A percentile compares a stretch with the other conserved stretches of the same genome.
Conservation (phyloP, 2,888 invertebrate species). For the Pollenia griseotomentosa region DNA sequence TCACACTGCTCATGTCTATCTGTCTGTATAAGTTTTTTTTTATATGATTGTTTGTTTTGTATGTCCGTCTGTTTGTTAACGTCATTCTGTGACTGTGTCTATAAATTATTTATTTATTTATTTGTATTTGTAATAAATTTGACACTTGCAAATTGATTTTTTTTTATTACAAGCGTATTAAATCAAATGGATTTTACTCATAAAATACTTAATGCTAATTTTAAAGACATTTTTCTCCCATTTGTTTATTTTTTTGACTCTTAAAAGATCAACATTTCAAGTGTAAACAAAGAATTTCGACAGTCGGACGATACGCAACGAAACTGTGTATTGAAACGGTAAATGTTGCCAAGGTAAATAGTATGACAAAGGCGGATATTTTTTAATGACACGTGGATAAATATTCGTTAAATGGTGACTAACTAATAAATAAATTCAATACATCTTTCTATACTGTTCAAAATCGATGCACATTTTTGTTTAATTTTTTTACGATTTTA, state of each 20-base stretch:
- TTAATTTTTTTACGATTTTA: neutral
- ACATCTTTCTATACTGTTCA: conserved; percentile 14
- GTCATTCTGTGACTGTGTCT: conserved; percentile 56
- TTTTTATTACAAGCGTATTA: conserved; percentile 62
- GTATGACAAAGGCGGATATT: conserved; percentile 62
- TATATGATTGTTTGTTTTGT: neutral
- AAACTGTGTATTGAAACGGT: conserved; percentile 25
- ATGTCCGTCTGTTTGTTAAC: conserved; percentile 57
- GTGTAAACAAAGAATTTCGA: conserved; percentile 61
- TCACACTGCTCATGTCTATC: conserved; percentile 61
- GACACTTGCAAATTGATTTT: conserved; percentile 72
- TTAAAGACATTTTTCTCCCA: conserved; percentile 27
- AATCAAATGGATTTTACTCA: conserved; percentile 65
- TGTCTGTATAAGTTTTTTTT: neutral
- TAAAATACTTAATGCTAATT: conserved; percentile 36
- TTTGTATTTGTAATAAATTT: conserved; percentile 69
- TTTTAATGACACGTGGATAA: conserved; percentile 65
- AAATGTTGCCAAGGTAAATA: conserved; percentile 67
- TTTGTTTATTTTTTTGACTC: conserved; percentile 28
- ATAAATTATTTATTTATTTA: conserved; percentile 67
- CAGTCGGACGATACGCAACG: conserved; percentile 41
- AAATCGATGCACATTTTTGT: neutral
- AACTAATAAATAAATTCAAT: conserved; percentile 48
- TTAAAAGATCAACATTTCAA: conserved; percentile 65
- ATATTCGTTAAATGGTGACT: conserved; percentile 47